phyloP scores from a whole-genome alignment of 35 echinoderm and acorn worm species.

The Ptychodera flava region DNA sequence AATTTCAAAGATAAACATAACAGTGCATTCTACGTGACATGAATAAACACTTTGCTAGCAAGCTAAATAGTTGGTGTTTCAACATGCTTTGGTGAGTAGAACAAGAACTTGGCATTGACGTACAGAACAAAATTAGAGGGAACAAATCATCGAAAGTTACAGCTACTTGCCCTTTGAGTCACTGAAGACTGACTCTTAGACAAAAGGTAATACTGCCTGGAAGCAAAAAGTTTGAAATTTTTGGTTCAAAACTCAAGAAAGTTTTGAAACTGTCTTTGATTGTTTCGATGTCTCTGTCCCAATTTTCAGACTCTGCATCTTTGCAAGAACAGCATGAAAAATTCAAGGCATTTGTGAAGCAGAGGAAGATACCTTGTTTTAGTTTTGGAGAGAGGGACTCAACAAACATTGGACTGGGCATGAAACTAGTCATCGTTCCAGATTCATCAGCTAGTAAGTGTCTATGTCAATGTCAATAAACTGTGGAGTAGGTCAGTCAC shows the following conservation, averaged over 20 bases:
- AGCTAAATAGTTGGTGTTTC: no score
- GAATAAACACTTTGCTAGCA: no score
- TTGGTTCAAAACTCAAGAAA: background rate
- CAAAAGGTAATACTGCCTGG: background rate
- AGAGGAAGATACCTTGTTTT: constrained; percentile 42
- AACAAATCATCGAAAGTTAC: no score
- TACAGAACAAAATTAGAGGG: no score
- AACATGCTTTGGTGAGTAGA: no score
- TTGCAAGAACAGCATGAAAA: constrained; percentile 65
- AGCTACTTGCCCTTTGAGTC: no score
- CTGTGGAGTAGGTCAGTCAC: background rate
- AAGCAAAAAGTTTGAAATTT: background rate
- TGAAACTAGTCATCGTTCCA: constrained; percentile 77
- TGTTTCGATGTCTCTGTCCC: no score
- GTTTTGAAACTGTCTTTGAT: background rate
- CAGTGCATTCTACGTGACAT: no score
- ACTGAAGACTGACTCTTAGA: background rate
- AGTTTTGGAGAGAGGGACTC: constrained; percentile 83
- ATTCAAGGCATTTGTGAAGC: constrained; percentile 77
- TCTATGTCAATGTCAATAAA: background rate
- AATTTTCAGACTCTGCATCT: constrained; percentile 52
- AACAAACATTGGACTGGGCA: constrained; percentile 65
- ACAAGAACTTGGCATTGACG: no score
- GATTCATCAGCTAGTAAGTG: constrained; percentile 71
- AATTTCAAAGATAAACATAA: no score